Conservation (phyloP, 2,888 invertebrate genomes). For the Tipula vernalis region DNA sequence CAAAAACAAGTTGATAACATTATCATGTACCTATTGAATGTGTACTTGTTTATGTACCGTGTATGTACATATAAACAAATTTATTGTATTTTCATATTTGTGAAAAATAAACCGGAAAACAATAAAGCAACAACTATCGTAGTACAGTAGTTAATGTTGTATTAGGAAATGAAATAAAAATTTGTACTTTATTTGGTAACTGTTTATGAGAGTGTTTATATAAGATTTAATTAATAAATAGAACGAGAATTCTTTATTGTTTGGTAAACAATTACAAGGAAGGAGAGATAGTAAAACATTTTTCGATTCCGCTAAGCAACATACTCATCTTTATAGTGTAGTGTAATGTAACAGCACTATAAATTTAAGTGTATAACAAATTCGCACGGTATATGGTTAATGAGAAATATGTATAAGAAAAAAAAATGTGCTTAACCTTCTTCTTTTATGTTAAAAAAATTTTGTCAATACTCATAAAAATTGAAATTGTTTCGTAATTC, state of each 20-base stretch:
- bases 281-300: neutral
- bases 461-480: too few relatives aligned
- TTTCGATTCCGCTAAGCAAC: neutral
- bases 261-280: neutral
- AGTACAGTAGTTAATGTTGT: neutral
- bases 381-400: too few relatives aligned
- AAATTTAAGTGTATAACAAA: too few relatives aligned
- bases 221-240: neutral
- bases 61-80: neutral
- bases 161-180: neutral
- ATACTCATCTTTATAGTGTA: too few relatives aligned
- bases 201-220: neutral
- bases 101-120: neutral
- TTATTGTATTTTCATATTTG: neutral
- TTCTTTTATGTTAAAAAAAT: too few relatives aligned
- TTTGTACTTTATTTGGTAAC: too few relatives aligned
- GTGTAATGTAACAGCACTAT: too few relatives aligned
- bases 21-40: neutral
- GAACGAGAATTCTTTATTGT: neutral
- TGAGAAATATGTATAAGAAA: too few relatives aligned
- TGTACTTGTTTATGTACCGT: neutral
- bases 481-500: too few relatives aligned
- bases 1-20: neutral
- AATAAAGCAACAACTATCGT: neutral
- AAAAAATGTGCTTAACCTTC: too few relatives aligned